Evolutionary conservation across 2,888 invertebrate genomes (phyloP), one percentile per base, ranked within the genome.

Genomic region (Dicyrtoma fusca): DNA sequence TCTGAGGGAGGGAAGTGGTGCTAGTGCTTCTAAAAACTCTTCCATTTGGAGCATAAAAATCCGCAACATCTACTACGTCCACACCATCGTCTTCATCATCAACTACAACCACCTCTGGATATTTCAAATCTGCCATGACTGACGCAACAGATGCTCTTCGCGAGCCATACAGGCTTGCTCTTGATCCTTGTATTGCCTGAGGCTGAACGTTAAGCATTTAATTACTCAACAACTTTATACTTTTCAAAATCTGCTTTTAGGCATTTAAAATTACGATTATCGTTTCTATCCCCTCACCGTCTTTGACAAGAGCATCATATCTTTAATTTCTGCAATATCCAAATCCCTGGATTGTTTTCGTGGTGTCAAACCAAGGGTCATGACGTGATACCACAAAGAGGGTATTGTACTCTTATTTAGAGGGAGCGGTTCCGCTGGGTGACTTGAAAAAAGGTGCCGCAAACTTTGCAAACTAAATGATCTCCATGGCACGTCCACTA

Each of bases 401-500:
- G 77, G 77, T 45, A 76, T 71, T 25, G 69, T 53, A 1, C 44
- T 69, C 45, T 73, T 75, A 49, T 76, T 72, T 10, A 78, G 34
- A 6, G 73, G 72, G n/a, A 79, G 64, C 51, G 66, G 69, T 6
- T 75, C 71, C 1, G 69, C 65, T 25, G 69, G 74, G 57, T 75
- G 72, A 0, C 44, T 71, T 45, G 76, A 63, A 72, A 75, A 74
- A 11, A 71, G 42, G 45, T 62, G n/a, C 51, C 69, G 63, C n/a
- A 79, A 57, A 25, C 55, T 44, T 62, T 75, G 72, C 45, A 79
- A 42, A 11, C 71, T 68, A 23, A 66, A 73, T 1, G 74, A 71
- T 49, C 70, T 74, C 79, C 79, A 79, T n/a, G 79, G 79, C 44
- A 79, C 74, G 34, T 79, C 79, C 2, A 76, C 74, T 74, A 5